These are phyloP conservation scores for Noturus placidus DNA, from an alignment of 2,113 vertebrate species.

Conservation along the genomic window DNA sequence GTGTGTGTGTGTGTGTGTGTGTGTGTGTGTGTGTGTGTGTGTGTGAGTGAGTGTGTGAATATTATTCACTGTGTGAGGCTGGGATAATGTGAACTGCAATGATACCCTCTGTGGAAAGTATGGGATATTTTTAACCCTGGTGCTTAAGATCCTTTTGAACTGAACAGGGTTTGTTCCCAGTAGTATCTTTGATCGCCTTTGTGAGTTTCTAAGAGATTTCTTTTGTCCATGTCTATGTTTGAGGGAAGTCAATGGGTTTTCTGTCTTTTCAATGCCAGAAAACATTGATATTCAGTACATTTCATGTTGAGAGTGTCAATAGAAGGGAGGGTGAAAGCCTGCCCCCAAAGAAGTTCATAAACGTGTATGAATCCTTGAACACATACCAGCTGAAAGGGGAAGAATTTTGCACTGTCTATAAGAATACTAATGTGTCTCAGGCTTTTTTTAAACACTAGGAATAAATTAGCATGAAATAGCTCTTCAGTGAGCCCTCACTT, in stretches of 20 bases:
- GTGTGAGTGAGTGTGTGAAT: conserved; percentile 5
- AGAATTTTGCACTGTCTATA: conserved; percentile 18
- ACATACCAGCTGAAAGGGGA: conserved; percentile 36
- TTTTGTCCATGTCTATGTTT: conserved; percentile 29
- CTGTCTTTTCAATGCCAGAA: conserved; percentile 42
- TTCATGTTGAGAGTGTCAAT: conserved; percentile 40
- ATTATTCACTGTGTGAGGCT: conserved; percentile 4
- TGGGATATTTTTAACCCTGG: conserved; percentile 46
- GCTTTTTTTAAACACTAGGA: conserved; percentile 30
- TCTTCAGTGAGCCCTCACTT: conserved; percentile 34
- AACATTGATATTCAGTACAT: conserved; percentile 47
- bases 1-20: neutral
- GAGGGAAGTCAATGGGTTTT: conserved; percentile 24
- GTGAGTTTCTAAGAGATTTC: conserved; percentile 32
- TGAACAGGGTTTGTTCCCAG: conserved; percentile 25
- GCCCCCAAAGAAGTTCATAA: conserved; percentile 32
- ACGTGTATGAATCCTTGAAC: conserved; percentile 51
- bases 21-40: neutral
- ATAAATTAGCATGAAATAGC: conserved; percentile 41
- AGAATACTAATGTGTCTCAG: conserved; percentile 50
- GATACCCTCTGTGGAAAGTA: conserved; percentile 40
- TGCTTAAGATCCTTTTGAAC: conserved; percentile 29
- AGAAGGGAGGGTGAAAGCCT: conserved; percentile 19
- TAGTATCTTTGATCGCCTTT: conserved; percentile 42
- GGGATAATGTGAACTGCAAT: conserved; percentile 18